phyloP scores from a whole-genome alignment of 2,113 vertebrate species.

The Zosterops lateralis region DNA sequence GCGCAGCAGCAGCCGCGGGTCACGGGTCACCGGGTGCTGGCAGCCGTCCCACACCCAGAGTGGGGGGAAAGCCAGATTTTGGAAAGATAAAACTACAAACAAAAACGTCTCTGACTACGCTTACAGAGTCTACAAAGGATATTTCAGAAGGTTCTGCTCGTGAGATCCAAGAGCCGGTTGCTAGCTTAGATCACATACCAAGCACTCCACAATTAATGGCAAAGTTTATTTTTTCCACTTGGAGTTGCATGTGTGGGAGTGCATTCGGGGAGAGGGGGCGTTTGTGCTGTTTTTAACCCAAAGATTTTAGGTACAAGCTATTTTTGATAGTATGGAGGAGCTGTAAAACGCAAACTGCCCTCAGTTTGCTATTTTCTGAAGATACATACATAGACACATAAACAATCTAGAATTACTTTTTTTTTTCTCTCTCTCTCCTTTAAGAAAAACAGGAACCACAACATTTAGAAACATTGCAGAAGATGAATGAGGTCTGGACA shows the following conservation, averaged over 20 bases:
- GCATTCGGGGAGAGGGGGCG: rapidly evolving
- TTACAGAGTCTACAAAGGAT: neutral
- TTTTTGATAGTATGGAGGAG: neutral
- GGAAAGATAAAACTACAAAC: neutral
- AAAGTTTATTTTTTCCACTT: neutral
- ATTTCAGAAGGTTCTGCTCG: neutral
- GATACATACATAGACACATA: rapidly evolving
- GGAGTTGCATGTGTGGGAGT: rapidly evolving
- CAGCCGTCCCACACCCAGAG: neutral
- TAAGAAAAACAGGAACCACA: neutral
- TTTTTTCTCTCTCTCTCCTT: too few species aligned
- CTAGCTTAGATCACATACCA: neutral
- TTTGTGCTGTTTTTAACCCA: neutral
- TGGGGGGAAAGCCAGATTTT: neutral
- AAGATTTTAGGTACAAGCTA: neutral
- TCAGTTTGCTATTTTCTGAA: neutral
- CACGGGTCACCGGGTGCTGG: neutral
- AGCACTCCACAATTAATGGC: neutral
- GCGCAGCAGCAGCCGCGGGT: neutral
- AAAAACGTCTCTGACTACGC: neutral
- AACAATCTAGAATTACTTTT: neutral
- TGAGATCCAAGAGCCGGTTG: neutral
- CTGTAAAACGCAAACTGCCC: neutral
- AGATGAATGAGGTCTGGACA: neutral
- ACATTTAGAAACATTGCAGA: neutral